A percentile compares a stretch with the other conserved stretches of the same genome.
Conservation (phyloP, 2,888 invertebrate species). For the Meliscaeva auricollis region DNA sequence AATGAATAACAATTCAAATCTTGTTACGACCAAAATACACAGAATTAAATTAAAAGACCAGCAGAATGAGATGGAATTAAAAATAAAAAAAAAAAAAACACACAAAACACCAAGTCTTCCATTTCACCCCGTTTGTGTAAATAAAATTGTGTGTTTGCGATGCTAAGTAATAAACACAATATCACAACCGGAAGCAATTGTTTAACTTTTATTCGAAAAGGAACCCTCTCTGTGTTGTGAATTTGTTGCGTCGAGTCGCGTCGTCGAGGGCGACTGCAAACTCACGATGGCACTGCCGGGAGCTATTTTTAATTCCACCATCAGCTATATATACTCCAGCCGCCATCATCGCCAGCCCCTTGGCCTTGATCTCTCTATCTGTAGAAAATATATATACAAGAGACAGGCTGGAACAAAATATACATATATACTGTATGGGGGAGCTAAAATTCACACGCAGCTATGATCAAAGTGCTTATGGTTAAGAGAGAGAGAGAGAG, state of each 20-base stretch:
- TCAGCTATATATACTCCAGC: not conserved
- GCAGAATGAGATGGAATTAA: not conserved
- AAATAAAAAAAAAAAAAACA: slow-evolving; percentile 24
- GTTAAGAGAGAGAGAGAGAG: slow-evolving; percentile 13
- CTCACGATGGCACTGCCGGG: slow-evolving; percentile 12
- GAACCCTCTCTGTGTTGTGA: slow-evolving; percentile 37
- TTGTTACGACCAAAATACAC: slow-evolving; percentile 65
- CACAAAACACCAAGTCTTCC: slow-evolving; percentile 41
- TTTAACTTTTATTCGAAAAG: slow-evolving; percentile 67
- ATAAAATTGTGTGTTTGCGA: slow-evolving; percentile 68
- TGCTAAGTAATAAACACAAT: slow-evolving; percentile 76
- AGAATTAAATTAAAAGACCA: slow-evolving; percentile 51
- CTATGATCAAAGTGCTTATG: slow-evolving; percentile 35
- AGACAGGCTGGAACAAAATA: not conserved
- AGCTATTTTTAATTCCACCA: slow-evolving; percentile 71
- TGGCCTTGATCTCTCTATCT: slow-evolving; percentile 24
- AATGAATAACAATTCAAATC: slow-evolving; percentile 64
- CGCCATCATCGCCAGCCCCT: no score
- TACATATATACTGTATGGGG: not conserved
- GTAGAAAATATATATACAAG: no score
- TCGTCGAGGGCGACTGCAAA: slow-evolving; percentile 9
- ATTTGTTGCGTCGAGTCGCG: slow-evolving; percentile 5
- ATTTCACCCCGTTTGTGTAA: slow-evolving; percentile 59
- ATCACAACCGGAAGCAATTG: slow-evolving; percentile 74
- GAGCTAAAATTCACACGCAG: slow-evolving; percentile 13